Base-by-base conservation (phyloP, 2,797 vertebrate species). In the Eutrigla gurnardus region DNA sequence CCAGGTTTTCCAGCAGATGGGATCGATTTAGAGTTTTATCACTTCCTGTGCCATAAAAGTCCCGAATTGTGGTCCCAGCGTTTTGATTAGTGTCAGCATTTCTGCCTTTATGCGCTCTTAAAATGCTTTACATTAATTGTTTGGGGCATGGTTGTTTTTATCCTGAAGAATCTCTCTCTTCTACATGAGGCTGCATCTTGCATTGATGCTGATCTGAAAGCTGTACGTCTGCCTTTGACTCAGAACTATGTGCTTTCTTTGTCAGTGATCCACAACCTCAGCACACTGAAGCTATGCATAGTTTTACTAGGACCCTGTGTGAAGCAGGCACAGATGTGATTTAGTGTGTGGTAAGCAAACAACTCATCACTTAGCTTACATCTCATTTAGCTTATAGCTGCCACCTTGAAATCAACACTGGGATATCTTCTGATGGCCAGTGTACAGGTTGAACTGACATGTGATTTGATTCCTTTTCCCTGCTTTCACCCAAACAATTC, bases 11-110 rank as follows among this genome's bases (percentile, higher is more conserved):
- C 46, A 86, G 85, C 93, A 95, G 89, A 93, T 95, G 94, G 94
- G 83, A 87, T 90, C 42, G 67, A 91, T 94, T 94, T 94, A 69
- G 85, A 90, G 78, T 93, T 94, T 94, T 93, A 94, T 92, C 86
- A 93, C 92, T 93, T 94, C 93, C 93, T 89, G 90, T 70, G 82
- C 88, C 82, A 85, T 93, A 92, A 93, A 94, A 89, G 80, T 73
- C 67, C 67, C 82, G 91, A 87, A 91, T 87, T 93, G 87, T 63
- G 83, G 86, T 89, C 81, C 79, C 74, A 50, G 36, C 18, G 14
- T 84, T 92, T 94, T 91, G 78, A 92, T 92, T 86, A 70, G 57
- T 77, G 88, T 92, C 86, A 94, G 89, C 90, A 61, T 89, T 92
- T 92, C 77, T 86, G 72, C 84, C 77, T 84, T 90, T 76, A 83